Conservation (phyloP, 2,888 invertebrate genomes). For the Chrysolina americana region DNA sequence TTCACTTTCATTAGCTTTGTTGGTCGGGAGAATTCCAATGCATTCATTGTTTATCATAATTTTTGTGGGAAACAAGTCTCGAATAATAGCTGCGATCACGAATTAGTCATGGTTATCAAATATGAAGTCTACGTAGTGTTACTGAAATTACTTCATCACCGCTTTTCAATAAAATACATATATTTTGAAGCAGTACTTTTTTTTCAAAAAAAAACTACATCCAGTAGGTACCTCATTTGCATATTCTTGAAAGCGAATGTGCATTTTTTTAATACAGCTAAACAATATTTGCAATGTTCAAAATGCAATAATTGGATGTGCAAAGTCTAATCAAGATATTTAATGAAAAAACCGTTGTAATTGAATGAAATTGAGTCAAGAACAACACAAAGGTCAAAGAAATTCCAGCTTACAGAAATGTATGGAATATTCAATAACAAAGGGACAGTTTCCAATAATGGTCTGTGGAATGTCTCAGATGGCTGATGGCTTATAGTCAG, state of each 20-base stretch:
- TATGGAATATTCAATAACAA: no score
- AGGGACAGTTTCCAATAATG: no score
- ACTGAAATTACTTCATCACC: background rate
- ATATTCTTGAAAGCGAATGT: background rate
- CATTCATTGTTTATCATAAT: conserved; percentile 24
- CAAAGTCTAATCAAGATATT: no score
- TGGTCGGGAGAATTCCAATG: conserved; percentile 24
- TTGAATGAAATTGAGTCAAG: no score
- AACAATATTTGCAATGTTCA: no score
- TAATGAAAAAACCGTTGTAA: no score
- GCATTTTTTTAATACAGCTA: background rate
- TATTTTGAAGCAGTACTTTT: background rate
- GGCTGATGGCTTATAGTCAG: no score
- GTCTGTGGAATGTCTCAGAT: no score
- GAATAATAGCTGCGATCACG: background rate
- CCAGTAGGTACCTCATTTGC: background rate
- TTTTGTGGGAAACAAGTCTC: conserved; percentile 24
- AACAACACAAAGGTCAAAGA: no score
- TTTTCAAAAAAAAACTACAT: background rate
- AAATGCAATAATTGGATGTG: no score
- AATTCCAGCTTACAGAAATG: no score
- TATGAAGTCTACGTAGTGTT: background rate
- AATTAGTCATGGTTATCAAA: background rate
- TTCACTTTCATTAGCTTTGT: conserved; percentile 31
- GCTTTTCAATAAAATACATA: background rate